Evolutionary conservation across 2,888 invertebrate genomes (phyloP), one percentile per base, ranked within the genome.

Genomic region (Papilio protenor): DNA sequence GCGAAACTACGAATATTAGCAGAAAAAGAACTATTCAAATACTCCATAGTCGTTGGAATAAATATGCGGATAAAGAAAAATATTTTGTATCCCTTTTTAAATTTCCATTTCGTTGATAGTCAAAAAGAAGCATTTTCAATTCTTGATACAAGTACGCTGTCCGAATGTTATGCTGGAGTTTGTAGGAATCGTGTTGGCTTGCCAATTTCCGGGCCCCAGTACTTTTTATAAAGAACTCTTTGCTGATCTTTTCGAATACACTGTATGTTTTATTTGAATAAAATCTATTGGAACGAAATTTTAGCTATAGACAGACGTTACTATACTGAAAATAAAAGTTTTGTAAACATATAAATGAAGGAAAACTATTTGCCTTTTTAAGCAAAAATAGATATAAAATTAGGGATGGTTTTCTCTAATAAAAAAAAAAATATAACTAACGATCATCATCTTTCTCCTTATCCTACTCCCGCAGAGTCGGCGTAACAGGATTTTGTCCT

Each of bases 211-310:
- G 66, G 66, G 21, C 66, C 45, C 45, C 66, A 69, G 4, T 45
- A 69, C 45, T 21, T 69, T 66, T 69, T 69, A 69, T 69, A 69
- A 69, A 69, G 66, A 69, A 69, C 45, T 21, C 66, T 69, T 45
- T 69, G 66, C 45, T 45, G 66, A 69, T 69, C 66, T 69, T 69
- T 69, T 45, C 21, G 21, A 45, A 69, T 66, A n/a, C 40, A 45
- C 21, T 69, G 14, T 45, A 45, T 69, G 45, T 69, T 69, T 66
- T 33, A 11, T 45, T 1, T 21, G 10, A 27, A 16, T 27, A 27
- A n/a, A 61, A 55, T 40, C 40, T 52, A 18, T 52, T 52, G 16
- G 5, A 49, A 14, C 23, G 11, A 8, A 40, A 40, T 40, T 40
- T 40, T 40, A 40, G 1, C 40, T 40, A 8, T 6, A 8, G 0